Conservation (phyloP, 2,113 vertebrate species). For the Grus americana region DNA sequence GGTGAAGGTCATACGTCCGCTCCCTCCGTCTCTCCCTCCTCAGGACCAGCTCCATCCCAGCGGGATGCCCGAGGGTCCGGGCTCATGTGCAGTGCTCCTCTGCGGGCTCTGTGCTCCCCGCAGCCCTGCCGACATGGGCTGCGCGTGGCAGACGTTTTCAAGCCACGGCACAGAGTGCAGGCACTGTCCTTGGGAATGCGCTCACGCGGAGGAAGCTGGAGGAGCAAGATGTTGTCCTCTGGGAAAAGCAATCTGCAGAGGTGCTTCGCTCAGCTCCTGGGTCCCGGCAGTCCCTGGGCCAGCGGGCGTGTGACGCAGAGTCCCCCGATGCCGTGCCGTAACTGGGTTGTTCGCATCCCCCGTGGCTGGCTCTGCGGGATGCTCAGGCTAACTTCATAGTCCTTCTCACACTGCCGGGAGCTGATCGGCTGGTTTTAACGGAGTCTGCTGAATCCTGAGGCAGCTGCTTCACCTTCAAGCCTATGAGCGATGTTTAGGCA, state of each 20-base stretch:
- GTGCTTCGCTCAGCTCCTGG: background rate
- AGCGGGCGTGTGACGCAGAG: rapidly evolving
- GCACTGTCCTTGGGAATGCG: conserved; percentile 16
- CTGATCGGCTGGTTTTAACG: rapidly evolving
- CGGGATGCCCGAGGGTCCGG: background rate
- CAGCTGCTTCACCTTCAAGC: conserved; percentile 2
- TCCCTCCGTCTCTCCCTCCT: background rate
- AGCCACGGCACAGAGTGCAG: background rate
- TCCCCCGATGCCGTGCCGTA: rapidly evolving
- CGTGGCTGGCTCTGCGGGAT: background rate
- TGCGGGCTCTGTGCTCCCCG: background rate
- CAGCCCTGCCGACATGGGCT: background rate
- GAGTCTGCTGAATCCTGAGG: background rate
- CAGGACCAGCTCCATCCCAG: background rate
- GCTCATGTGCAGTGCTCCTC: background rate
- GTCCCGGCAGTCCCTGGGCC: background rate
- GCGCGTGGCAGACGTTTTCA: background rate
- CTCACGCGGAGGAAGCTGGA: background rate
- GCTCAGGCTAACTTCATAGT: background rate
- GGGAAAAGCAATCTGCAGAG: background rate
- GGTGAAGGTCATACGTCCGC: background rate
- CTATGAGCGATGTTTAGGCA: background rate
- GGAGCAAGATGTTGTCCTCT: background rate
- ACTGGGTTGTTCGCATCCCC: background rate
- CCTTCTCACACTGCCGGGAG: background rate